These are phyloP conservation scores for Atethmia centrago DNA, from an alignment of 2,888 invertebrate genomes.

Conservation along the genomic window DNA sequence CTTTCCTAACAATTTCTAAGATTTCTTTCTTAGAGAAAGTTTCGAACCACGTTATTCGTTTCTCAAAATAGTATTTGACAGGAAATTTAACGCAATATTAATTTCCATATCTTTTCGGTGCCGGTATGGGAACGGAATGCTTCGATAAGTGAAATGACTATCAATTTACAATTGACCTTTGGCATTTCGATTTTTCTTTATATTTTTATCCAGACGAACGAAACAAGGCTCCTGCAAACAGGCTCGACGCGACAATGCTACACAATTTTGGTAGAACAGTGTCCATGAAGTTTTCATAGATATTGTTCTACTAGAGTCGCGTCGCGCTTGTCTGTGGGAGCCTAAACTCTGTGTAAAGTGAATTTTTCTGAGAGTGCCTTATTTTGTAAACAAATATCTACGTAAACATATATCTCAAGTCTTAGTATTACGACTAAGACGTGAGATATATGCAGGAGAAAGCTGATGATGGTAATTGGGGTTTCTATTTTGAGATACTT, in stretches of 20 bases:
- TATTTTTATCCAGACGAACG: not conserved
- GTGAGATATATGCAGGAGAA: not conserved
- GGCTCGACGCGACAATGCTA: no score
- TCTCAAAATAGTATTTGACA: not conserved
- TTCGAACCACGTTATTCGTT: not conserved
- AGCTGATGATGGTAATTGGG: not conserved
- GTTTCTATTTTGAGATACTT: not conserved
- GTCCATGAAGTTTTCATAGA: no score
- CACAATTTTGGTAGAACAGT: no score
- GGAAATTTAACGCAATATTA: not conserved
- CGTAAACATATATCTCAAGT: no score
- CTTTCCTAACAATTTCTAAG: not conserved
- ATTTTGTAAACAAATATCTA: not conserved
- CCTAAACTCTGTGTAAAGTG: not conserved
- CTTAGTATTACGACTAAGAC: no score
- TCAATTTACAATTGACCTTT: conserved; percentile 21
- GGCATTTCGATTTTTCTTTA: not conserved
- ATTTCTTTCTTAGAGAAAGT: not conserved
- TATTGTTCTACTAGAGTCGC: no score
- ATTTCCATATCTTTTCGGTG: conserved; percentile 1
- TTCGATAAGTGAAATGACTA: conserved; percentile 36
- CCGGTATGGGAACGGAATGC: not conserved
- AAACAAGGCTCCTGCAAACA: no score
- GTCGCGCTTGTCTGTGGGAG: no score
- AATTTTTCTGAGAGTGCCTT: not conserved